Conservation (phyloP, 2,888 invertebrate species). For the Drosophila stalkeri region DNA sequence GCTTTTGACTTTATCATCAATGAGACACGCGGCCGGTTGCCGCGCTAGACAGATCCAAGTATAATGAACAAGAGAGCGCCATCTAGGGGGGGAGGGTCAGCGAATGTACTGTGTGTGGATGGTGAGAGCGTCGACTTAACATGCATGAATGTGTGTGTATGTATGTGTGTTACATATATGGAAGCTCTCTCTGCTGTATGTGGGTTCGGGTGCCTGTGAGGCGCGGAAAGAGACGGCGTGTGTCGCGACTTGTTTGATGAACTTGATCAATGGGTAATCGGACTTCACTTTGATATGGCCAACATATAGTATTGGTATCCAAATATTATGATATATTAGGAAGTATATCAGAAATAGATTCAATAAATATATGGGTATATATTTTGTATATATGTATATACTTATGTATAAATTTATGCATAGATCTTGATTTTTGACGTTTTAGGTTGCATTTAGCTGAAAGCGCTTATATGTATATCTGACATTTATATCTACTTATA, state of each 20-base stretch:
- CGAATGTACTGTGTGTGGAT: slow-evolving; percentile 11
- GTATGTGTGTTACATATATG: not conserved
- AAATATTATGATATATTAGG: not conserved
- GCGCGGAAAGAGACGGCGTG: slow-evolving; percentile 25
- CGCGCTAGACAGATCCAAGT: slow-evolving; percentile 25
- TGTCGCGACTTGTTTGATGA: slow-evolving; percentile 32
- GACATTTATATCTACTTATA: not conserved
- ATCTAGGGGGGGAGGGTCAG: not conserved
- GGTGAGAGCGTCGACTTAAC: slow-evolving; percentile 15
- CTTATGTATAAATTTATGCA: too few relatives aligned
- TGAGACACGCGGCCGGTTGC: slow-evolving; percentile 64
- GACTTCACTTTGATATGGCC: not conserved
- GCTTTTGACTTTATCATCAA: slow-evolving; percentile 54
- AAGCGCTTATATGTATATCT: not conserved
- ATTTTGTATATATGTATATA: too few relatives aligned
- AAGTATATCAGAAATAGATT: not conserved
- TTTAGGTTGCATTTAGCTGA: not conserved
- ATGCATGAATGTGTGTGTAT: not conserved
- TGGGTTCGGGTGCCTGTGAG: not conserved
- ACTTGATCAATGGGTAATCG: not conserved
- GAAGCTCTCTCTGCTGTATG: not conserved
- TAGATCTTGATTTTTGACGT: not conserved
- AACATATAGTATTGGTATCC: not conserved
- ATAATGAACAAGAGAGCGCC: slow-evolving; percentile 7
- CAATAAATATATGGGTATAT: not conserved